Conservation (phyloP, 1,140 invertebrate species). For the Pissodes strobi region DNA sequence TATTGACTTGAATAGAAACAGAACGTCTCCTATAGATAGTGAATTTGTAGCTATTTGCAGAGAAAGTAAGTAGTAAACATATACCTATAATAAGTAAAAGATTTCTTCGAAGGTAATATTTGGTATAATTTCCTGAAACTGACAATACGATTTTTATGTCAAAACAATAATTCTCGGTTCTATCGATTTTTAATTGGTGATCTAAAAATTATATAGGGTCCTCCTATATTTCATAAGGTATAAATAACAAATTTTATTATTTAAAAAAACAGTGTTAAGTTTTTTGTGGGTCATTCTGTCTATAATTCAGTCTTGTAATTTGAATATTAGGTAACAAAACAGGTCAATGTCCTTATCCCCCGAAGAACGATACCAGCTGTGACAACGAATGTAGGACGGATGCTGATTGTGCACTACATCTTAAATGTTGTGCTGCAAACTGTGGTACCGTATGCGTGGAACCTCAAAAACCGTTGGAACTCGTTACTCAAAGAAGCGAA, state of each 20-base stretch:
- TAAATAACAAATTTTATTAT: no score
- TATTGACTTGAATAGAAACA: conserved; percentile 62
- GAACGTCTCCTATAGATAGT: conserved; percentile 53
- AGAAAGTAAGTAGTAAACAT: conserved; percentile 58
- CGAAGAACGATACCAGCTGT: conserved; percentile 58
- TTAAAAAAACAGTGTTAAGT: no score
- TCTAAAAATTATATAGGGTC: no score
- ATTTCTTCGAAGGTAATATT: no score
- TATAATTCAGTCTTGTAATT: no score
- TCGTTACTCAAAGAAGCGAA: conserved; percentile 36
- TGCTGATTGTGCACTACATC: conserved; percentile 75
- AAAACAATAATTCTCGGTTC: no score
- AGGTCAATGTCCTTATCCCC: conserved; percentile 71
- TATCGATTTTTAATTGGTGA: no score
- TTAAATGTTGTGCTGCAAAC: conserved; percentile 82
- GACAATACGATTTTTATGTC: no score
- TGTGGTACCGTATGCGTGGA: conserved; percentile 74
- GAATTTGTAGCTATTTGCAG: conserved; percentile 67
- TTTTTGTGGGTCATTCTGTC: background rate
- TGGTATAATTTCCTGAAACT: no score
- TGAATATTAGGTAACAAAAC: conserved; percentile 73
- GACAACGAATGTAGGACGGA: conserved; percentile 77
- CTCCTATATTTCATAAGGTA: no score
- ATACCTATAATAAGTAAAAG: no score
- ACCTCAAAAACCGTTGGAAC: conserved; percentile 57